Base-by-base conservation (phyloP, 2,113 vertebrate species). In the Otocyon megalotis region DNA sequence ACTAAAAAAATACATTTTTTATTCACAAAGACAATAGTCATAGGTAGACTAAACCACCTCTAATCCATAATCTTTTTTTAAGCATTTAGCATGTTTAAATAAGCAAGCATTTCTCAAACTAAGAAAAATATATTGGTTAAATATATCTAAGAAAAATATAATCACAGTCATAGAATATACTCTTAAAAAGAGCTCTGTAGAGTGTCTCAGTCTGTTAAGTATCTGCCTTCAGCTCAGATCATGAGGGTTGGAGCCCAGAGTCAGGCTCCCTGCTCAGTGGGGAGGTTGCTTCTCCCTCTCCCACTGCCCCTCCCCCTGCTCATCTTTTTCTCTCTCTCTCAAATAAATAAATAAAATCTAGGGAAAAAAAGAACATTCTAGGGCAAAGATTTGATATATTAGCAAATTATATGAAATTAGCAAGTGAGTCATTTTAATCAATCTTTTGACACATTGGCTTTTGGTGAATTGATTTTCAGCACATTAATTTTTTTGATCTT, bases 111-210 rank as follows among this genome's bases (percentile, higher is more conserved):
- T 91, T 82, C 67, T 91, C 53, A 92, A 77, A 56, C 26, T 50
- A 32, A 67, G 67, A 93, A 82, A 89, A 83, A 83, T 69, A 54
- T 58, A 11, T 60, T 90, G 14, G 15, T 95, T 93, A 85, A 69
- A 35, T 82, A 82, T 82, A 62, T 35, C 35, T 85, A 62, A 71
- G 32, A 63, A 80, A 30, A 53, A 48, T 50, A 74, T 43, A 37
- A 60, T 84, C 76, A 71, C 87, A 60, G 35, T 69, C 30, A 30
- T 22, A 86, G 53, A 32, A 80, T 81, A 76, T 48, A 50, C 72
- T 50, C 72, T 17, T 48, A 48, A 76, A 76, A 76, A 76, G 72
- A 76, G 28, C 26, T 50, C 28, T 28, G 72, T 28, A 76, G 43
- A 26, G 14, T 10, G 26, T 24, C 43, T 50, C 71, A 26, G 22